Percentiles rank a stretch among this genome's conserved stretches.
phyloP scores from a whole-genome alignment of 1,140 invertebrate species.

The Melanaphis sacchari region DNA sequence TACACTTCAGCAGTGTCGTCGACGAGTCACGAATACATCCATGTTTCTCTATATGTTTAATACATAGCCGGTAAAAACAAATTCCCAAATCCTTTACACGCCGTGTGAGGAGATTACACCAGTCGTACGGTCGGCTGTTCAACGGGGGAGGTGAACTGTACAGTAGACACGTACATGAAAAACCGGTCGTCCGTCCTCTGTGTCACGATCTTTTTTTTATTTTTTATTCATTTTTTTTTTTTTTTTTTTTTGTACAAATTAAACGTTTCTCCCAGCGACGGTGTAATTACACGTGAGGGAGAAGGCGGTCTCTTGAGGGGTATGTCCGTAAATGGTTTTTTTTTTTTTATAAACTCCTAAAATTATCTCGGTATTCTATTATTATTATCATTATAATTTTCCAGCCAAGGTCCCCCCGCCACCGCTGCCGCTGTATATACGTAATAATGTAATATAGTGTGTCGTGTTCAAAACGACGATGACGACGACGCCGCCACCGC shows the following conservation, averaged over 20 bases:
- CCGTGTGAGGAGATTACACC: background rate
- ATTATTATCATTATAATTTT: background rate
- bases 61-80: background rate
- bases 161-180: background rate
- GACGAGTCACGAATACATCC: conserved; percentile 45
- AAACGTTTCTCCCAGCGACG: conserved; percentile 44
- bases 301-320: conserved; percentile 41
- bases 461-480: conserved; percentile 4
- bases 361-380: conserved; percentile 41
- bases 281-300: conserved; percentile 42
- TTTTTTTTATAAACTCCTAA: conserved; percentile 38
- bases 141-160: background rate
- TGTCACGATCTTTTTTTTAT: conserved; percentile 55
- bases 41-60: background rate
- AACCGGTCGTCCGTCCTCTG: conserved; percentile 56
- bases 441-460: background rate
- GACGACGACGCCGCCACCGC: background rate
- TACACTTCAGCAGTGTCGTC: background rate
- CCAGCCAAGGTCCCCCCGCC: conserved; percentile 9
- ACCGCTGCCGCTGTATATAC: background rate
- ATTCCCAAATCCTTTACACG: conserved; percentile 13
- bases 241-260: conserved; percentile 40
- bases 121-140: background rate
- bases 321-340: conserved; percentile 52
- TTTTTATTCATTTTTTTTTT: conserved; percentile 31